These are phyloP conservation scores for Bubalus kerabau DNA, from an alignment of 2,113 vertebrate species.

Conservation along the genomic window DNA sequence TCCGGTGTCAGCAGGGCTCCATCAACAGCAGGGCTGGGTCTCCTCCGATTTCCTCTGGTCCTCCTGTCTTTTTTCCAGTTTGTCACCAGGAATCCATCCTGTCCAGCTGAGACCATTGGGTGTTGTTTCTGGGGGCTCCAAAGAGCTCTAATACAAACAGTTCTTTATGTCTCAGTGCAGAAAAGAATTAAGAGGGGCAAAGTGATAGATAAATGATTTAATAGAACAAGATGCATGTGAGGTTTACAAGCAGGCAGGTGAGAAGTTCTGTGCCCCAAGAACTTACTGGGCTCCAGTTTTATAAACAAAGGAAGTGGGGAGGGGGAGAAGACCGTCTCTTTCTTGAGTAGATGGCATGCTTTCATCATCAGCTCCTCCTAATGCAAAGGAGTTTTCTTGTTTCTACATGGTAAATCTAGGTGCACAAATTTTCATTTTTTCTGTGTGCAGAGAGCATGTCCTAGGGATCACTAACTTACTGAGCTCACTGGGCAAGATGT, in stretches of 20 bases:
- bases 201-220: background rate
- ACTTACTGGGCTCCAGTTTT: background rate
- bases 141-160: background rate
- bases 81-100: background rate
- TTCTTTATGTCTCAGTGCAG: background rate
- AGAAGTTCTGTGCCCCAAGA: background rate
- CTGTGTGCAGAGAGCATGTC: background rate
- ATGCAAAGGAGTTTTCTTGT: background rate
- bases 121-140: background rate
- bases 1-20: background rate
- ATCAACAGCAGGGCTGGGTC: background rate
- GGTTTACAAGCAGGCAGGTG: background rate
- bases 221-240: background rate
- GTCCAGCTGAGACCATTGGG: background rate
- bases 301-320: background rate
- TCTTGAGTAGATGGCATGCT: background rate
- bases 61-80: too few relatives aligned
- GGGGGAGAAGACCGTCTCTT: background rate
- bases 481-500: background rate
- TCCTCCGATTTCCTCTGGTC: background rate
- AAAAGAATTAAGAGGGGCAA: background rate
- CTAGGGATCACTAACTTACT: background rate
- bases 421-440: background rate
- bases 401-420: background rate
- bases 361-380: background rate